phyloP scores from a whole-genome alignment of 2,113 vertebrate genomes.

The Lophotis ruficrista region DNA sequence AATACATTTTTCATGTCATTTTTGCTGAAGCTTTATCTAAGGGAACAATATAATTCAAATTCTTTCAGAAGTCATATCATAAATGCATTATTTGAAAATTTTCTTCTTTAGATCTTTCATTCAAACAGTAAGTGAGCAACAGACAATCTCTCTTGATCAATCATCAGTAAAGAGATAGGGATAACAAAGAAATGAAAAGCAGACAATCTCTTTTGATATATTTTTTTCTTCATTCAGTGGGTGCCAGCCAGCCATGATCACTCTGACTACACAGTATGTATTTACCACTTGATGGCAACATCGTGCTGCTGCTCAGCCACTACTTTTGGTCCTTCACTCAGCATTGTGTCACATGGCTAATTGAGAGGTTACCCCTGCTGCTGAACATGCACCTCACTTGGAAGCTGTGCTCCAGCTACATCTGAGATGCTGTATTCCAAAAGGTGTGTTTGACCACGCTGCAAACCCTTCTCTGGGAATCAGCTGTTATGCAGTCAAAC shows the following conservation, averaged over 20 bases:
- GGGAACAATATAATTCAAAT: neutral
- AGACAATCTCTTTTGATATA: neutral
- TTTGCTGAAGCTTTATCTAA: slow-evolving; percentile 1
- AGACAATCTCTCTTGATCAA: neutral
- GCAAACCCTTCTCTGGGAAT: neutral
- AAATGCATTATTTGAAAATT: slow-evolving; percentile 11
- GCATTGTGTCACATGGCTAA: neutral
- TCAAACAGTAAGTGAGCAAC: neutral
- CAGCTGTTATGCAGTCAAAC: neutral
- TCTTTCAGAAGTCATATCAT: neutral
- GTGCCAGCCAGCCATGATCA: neutral
- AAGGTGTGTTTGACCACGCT: neutral
- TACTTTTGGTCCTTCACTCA: neutral
- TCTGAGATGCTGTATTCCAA: neutral
- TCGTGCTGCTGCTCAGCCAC: neutral
- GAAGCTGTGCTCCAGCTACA: neutral
- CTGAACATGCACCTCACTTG: neutral
- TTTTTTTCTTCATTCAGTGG: neutral
- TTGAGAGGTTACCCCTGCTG: neutral
- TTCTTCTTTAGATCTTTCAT: neutral
- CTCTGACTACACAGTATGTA: neutral
- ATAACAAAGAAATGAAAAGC: neutral
- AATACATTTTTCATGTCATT: slow-evolving; percentile 7
- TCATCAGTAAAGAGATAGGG: neutral
- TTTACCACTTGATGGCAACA: slow-evolving; percentile 39